A percentile compares a stretch with the other conserved stretches of the same genome.
Conservation (phyloP, 2,113 vertebrate species). For the Salvator merianae region DNA sequence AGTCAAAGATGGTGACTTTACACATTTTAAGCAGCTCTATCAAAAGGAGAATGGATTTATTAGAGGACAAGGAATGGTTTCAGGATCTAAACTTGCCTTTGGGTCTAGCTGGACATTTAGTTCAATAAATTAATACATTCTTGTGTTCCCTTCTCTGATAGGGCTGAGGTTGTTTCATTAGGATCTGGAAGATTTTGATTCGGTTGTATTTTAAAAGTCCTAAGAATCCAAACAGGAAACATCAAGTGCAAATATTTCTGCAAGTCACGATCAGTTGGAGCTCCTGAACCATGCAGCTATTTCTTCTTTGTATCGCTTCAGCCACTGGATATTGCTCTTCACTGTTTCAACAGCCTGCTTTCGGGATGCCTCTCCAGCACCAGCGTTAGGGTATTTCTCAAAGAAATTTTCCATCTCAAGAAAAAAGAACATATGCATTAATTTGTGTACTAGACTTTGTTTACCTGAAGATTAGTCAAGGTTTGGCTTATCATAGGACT, state of each 20-base stretch:
- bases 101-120: not conserved
- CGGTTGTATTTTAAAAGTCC: not conserved
- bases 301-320: constrained; percentile 75
- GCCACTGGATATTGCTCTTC: constrained; percentile 90
- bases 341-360: constrained; percentile 88
- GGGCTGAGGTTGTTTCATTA: not conserved
- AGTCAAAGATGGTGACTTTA: not conserved
- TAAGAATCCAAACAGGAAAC: constrained; percentile 15
- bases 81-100: not conserved
- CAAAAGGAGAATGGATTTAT: not conserved
- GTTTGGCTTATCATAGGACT: not conserved
- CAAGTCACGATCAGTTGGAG: not conserved
- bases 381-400: constrained; percentile 82
- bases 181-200: not conserved
- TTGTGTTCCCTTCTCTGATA: not conserved
- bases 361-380: constrained; percentile 86
- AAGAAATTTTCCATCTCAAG: constrained; percentile 93
- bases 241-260: fast-evolving
- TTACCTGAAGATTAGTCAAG: not conserved
- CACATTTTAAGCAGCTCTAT: not conserved
- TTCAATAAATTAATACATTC: constrained; percentile 20
- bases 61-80: not conserved
- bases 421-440: not conserved
- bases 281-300: constrained; percentile 78
- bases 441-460: not conserved